phyloP scores from a whole-genome alignment of 2,797 vertebrate species.

The Chloroceryle amazona region DNA sequence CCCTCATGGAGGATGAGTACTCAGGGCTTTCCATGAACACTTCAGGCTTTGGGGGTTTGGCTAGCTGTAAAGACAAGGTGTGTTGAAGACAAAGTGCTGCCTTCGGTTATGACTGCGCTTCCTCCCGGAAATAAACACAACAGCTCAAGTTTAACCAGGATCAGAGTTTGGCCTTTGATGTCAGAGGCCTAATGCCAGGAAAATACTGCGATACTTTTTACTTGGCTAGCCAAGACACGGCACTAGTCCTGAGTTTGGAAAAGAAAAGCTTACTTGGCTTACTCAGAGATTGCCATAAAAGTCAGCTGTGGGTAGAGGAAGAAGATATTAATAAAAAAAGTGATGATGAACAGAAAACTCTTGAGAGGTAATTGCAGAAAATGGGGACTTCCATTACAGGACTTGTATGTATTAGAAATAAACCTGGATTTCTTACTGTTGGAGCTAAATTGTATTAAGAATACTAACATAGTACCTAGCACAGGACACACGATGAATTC shows the following conservation, averaged over 20 bases:
- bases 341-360: background rate
- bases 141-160: conserved; percentile 4
- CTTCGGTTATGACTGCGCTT: conserved; percentile 27
- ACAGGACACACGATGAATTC: background rate
- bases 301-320: background rate
- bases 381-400: background rate
- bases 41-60: background rate
- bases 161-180: conserved; percentile 27
- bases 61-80: conserved; percentile 9
- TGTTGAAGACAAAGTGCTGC: conserved; percentile 38
- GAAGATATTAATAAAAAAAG: background rate
- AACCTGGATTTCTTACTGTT: background rate
- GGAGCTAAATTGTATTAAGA: background rate
- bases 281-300: background rate
- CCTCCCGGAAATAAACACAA: conserved; percentile 64
- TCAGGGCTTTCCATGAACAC: background rate
- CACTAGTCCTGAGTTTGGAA: background rate
- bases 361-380: background rate
- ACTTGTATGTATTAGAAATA: background rate
- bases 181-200: conserved; percentile 42
- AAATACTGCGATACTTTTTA: conserved; percentile 26
- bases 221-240: background rate
- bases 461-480: background rate
- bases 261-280: background rate
- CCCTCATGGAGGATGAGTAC: background rate